Percentiles rank a stretch among this genome's conserved stretches.
These are phyloP conservation scores for Mastomys natalensis DNA, from an alignment of 2,113 vertebrate species.

Conservation along the genomic window DNA sequence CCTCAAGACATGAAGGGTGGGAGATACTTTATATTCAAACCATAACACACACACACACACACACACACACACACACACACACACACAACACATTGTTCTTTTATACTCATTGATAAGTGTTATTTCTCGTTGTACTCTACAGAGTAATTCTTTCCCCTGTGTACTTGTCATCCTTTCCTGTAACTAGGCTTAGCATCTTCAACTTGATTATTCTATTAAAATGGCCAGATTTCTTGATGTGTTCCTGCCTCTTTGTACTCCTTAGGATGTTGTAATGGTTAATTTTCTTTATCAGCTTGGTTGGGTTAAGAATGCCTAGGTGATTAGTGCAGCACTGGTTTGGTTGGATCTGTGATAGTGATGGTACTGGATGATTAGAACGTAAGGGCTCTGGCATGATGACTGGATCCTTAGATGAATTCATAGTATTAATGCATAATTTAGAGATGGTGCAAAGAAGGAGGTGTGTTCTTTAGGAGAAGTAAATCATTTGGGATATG, in stretches of 20 bases:
- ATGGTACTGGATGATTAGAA: not conserved
- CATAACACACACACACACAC: not conserved
- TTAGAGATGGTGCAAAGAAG: not conserved
- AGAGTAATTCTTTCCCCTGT: not conserved
- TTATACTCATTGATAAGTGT: not conserved
- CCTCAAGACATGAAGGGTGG: not conserved
- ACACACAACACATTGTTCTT: too few species aligned
- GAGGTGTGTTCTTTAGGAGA: not conserved
- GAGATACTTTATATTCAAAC: not conserved
- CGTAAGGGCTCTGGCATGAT: not conserved
- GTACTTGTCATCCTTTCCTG: not conserved
- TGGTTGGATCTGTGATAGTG: not conserved
- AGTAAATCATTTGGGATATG: not conserved
- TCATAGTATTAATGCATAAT: not conserved
- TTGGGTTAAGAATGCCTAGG: not conserved
- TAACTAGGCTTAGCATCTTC: not conserved
- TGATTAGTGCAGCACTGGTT: not conserved
- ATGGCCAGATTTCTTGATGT: not conserved
- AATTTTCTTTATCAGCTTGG: not conserved
- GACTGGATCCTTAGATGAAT: not conserved
- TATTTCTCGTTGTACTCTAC: not conserved
- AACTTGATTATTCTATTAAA: constrained; percentile 6
- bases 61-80: too few species aligned
- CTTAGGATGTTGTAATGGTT: not conserved
- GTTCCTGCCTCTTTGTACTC: not conserved